Percentiles rank a stretch among this genome's conserved stretches.
These are phyloP conservation scores for Melieria crassipennis DNA, from an alignment of 2,888 invertebrate species.

Conservation along the genomic window DNA sequence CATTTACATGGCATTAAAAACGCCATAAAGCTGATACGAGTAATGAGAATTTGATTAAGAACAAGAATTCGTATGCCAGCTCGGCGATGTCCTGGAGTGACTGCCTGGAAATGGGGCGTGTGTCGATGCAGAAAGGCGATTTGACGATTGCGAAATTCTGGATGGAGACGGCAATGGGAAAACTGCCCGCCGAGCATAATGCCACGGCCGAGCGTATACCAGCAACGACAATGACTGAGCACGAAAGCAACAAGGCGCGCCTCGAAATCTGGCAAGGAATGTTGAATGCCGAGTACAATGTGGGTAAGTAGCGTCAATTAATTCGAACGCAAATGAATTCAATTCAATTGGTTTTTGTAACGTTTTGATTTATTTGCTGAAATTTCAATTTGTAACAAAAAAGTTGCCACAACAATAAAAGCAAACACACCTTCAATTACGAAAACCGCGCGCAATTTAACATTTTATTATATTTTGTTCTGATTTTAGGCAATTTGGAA, in stretches of 20 bases:
- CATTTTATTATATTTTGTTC: not conserved
- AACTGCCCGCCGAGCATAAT: constrained; percentile 42
- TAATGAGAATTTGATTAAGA: not conserved
- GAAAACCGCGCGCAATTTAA: not conserved
- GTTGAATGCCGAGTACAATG: constrained; percentile 51
- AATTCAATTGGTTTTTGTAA: not conserved
- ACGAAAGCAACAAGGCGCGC: constrained; percentile 35
- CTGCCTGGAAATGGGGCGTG: constrained; percentile 56
- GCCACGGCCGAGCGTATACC: constrained; percentile 14
- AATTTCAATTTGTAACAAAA: not conserved
- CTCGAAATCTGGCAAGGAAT: constrained; percentile 50
- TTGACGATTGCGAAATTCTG: constrained; percentile 55
- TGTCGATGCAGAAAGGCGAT: constrained; percentile 51
- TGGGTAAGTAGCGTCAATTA: constrained; percentile 46
- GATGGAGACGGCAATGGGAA: constrained; percentile 55
- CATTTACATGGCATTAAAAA: constrained; percentile 19
- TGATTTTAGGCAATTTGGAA: constrained; percentile 49
- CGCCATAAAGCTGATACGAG: constrained; percentile 24
- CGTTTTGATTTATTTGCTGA: not conserved
- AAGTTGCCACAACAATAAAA: not conserved
- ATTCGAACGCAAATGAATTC: not conserved
- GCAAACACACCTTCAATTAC: not conserved
- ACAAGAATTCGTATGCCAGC: constrained; percentile 39
- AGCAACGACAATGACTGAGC: not conserved
- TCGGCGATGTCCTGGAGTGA: constrained; percentile 60